These are phyloP conservation scores for Anthopleura sola DNA, from an alignment of 64 coral and sea anemone genomes.

Conservation along the genomic window DNA sequence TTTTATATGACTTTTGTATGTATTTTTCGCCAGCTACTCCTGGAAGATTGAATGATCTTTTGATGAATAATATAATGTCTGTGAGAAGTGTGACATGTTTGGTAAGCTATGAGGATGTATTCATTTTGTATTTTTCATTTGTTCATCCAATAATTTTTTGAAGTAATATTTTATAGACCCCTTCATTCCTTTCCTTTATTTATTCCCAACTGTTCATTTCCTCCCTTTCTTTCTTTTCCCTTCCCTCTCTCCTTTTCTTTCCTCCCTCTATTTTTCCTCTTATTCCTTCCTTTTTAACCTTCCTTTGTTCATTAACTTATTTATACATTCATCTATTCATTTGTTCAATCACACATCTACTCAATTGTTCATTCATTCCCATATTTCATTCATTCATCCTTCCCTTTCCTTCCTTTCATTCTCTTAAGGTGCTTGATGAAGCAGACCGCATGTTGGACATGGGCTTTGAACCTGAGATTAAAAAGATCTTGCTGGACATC, in stretches of 20 bases:
- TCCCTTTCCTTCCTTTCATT: neutral
- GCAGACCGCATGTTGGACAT: slow-evolving; percentile 98
- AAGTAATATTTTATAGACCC: too few species aligned
- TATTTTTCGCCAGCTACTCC: slow-evolving; percentile 73
- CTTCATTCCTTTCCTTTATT: too few species aligned
- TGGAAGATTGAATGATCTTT: slow-evolving; percentile 89
- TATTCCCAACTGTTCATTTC: too few species aligned
- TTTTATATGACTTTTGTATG: neutral
- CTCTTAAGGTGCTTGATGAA: slow-evolving; percentile 84
- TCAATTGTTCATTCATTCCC: neutral
- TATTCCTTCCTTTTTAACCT: too few species aligned
- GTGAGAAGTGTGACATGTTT: slow-evolving; percentile 93
- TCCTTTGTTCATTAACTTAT: too few species aligned
- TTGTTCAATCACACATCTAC: neutral
- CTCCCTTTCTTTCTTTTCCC: neutral
- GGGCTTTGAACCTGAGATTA: slow-evolving; percentile 99
- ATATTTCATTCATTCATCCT: neutral
- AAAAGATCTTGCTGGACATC: slow-evolving; percentile 92
- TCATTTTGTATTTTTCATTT: neutral
- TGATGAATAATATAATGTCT: slow-evolving; percentile 94
- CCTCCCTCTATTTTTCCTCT: too few species aligned
- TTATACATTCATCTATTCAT: neutral
- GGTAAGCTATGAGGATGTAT: slow-evolving; percentile 35
- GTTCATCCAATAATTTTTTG: too few species aligned
- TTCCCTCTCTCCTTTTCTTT: too few species aligned